Evolutionary conservation across 2,888 invertebrate species (phyloP).

Genomic region (Caenorhabditis macrosperma): DNA sequence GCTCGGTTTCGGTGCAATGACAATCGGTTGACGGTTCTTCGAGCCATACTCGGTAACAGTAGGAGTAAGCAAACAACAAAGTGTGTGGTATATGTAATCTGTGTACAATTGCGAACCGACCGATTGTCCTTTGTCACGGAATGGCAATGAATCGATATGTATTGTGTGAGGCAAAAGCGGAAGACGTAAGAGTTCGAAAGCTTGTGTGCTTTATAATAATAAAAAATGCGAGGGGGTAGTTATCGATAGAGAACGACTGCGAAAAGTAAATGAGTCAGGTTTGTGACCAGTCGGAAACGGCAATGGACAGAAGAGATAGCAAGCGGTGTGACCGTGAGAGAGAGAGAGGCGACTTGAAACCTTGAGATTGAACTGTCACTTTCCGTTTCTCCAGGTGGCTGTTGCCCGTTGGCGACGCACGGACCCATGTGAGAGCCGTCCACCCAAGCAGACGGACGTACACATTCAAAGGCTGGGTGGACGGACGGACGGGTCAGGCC

Average conservation of each 20-base stretch:
- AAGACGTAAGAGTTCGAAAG: background rate
- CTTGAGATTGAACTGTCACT: conserved; percentile 55
- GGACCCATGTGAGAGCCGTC: conserved; percentile 16
- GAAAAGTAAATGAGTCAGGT: conserved; percentile 13
- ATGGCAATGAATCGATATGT: conserved; percentile 21
- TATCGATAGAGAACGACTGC: background rate
- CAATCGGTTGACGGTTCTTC: background rate
- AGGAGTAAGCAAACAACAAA: conserved; percentile 31
- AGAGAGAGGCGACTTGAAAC: too few relatives aligned
- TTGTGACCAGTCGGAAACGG: conserved; percentile 8
- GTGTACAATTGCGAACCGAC: conserved; percentile 25
- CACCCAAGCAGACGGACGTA: conserved; percentile 22
- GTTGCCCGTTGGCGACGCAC: conserved; percentile 13
- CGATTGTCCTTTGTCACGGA: conserved; percentile 13
- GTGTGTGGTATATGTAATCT: conserved; percentile 10
- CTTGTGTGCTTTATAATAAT: background rate
- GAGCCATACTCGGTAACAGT: conserved; percentile 42
- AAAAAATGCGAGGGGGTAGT: background rate
- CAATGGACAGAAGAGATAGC: background rate
- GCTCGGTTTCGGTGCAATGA: conserved; percentile 17
- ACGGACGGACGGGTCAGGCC: conserved; percentile 41
- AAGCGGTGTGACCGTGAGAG: background rate
- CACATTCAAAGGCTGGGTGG: conserved; percentile 37
- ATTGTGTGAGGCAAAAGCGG: background rate
- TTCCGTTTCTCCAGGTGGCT: conserved; percentile 38